Evolutionary conservation across 2,888 invertebrate species (phyloP).

Genomic region (Oxyscelio sp.): DNA sequence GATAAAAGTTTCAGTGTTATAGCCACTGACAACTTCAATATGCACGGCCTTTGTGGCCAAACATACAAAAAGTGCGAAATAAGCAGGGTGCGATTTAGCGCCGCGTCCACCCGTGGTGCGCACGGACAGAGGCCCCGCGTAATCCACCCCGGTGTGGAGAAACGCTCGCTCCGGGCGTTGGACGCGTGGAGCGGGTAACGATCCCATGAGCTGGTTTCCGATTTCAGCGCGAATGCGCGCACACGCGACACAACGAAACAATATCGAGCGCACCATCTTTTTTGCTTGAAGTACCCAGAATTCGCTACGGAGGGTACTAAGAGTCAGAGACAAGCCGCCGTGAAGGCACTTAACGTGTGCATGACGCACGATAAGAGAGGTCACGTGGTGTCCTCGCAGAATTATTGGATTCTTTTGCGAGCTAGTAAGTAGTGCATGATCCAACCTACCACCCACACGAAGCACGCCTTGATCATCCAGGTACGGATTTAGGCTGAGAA

Average conservation of each 20-base stretch:
- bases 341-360: slow-evolving; percentile 8
- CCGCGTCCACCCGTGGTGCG: background rate
- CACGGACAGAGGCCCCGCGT: background rate
- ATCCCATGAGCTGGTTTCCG: background rate
- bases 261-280: too few species aligned
- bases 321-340: background rate
- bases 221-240: background rate
- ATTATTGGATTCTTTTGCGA: too few species aligned
- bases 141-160: too few species aligned
- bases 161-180: too few species aligned
- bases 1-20: background rate
- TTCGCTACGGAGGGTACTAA: background rate
- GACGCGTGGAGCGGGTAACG: slow-evolving; percentile 1
- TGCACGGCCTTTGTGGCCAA: background rate
- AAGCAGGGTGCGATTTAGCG: background rate
- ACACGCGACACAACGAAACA: background rate
- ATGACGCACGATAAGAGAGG: background rate
- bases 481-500: too few species aligned
- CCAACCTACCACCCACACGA: too few species aligned
- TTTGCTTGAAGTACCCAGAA: background rate
- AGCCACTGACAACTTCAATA: background rate
- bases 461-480: too few species aligned
- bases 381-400: background rate
- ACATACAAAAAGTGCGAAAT: background rate
- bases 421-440: too few species aligned